phyloP scores from a whole-genome alignment of 2,113 vertebrate genomes.

The Notarius quadriscutis region DNA sequence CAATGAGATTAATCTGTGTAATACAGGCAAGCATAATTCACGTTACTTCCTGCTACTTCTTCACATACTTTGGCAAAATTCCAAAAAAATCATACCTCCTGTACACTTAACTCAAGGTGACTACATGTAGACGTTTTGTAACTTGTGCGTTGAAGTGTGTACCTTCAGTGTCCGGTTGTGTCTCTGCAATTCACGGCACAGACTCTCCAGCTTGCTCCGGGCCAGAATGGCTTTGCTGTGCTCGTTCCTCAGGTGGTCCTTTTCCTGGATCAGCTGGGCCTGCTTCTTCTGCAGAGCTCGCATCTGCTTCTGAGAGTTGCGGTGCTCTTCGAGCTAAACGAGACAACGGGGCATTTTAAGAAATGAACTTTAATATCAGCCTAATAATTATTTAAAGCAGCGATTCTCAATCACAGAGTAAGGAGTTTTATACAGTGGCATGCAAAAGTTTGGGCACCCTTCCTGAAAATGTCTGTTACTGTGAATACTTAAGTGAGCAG shows the following conservation, averaged over 20 bases:
- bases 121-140: not conserved
- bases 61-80: not conserved
- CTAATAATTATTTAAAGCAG: not conserved
- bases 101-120: not conserved
- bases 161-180: slow-evolving; percentile 98
- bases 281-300: slow-evolving; percentile 94
- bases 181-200: slow-evolving; percentile 93
- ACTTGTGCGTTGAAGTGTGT: not conserved
- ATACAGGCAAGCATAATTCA: too few species aligned
- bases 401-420: not conserved
- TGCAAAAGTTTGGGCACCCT: too few species aligned
- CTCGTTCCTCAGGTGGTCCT: slow-evolving; percentile 91
- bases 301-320: slow-evolving; percentile 95
- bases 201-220: slow-evolving; percentile 94
- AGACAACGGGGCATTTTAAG: not conserved
- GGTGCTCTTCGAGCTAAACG: slow-evolving; percentile 89
- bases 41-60: too few species aligned
- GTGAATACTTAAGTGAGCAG: too few species aligned
- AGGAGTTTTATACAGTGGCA: too few species aligned
- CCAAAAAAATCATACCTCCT: not conserved
- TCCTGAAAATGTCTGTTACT: too few species aligned
- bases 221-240: slow-evolving; percentile 97
- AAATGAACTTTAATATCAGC: not conserved
- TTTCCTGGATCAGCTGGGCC: slow-evolving; percentile 91
- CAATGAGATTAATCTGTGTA: not conserved